Conservation (phyloP, 92 coral and sea anemone species). For the Parazoanthus atlanticus region DNA sequence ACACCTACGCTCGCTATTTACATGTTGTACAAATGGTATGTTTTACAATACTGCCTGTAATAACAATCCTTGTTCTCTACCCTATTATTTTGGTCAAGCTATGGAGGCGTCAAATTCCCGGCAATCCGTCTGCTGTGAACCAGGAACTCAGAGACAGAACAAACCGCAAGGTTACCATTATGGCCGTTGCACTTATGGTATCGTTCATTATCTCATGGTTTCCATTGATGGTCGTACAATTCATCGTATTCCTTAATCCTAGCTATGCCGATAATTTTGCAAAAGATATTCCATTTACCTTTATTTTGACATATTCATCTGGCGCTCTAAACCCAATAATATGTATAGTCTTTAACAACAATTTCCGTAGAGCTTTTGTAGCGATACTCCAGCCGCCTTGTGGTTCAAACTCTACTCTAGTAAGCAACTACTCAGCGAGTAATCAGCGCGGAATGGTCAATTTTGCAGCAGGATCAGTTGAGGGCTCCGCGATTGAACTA, state of each 20-base stretch:
- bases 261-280: neutral
- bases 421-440: neutral
- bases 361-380: neutral
- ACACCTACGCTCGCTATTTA: neutral
- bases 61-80: neutral
- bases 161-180: neutral
- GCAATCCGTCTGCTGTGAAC: neutral
- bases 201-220: neutral
- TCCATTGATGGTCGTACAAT: neutral
- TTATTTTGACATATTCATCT: neutral
- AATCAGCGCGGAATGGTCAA: neutral
- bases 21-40: neutral
- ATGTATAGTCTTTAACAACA: neutral
- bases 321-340: neutral
- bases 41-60: neutral
- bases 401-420: neutral
- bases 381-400: neutral
- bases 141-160: neutral
- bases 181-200: neutral
- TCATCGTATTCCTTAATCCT: neutral
- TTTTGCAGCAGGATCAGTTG: neutral
- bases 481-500: neutral
- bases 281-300: neutral
- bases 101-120: slow-evolving; percentile 3
- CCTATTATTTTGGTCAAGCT: neutral